A percentile compares a stretch with the other conserved stretches of the same genome.
These are phyloP conservation scores for Lepisosteus osseus DNA, from an alignment of 2,113 vertebrate species.

Conservation along the genomic window DNA sequence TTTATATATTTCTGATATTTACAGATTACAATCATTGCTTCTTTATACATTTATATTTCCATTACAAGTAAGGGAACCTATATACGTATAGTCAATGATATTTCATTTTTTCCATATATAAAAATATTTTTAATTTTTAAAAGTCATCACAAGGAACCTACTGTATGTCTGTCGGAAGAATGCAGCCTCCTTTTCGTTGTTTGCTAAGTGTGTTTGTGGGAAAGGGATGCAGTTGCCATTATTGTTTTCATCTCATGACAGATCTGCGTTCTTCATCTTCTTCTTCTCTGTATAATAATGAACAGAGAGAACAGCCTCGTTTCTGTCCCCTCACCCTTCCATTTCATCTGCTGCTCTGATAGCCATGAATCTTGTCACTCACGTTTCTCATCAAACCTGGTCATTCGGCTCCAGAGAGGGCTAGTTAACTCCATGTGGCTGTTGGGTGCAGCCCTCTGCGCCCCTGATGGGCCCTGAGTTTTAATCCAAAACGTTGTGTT, in stretches of 20 bases:
- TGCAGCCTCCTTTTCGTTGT: constrained; percentile 10
- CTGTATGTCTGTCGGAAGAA: constrained; percentile 4
- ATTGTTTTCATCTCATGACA: constrained; percentile 30
- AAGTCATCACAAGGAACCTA: background rate
- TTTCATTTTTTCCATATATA: background rate
- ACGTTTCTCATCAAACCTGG: constrained; percentile 70
- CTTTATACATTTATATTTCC: constrained; percentile 1
- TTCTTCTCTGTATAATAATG: constrained; percentile 51
- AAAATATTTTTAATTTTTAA: background rate
- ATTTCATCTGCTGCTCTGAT: constrained; percentile 63
- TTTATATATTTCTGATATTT: constrained; percentile 23
- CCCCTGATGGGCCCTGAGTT: no score
- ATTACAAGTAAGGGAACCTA: no score
- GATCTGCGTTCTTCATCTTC: constrained; percentile 46
- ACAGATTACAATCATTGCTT: constrained; percentile 17
- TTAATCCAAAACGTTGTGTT: no score
- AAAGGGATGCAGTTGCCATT: background rate
- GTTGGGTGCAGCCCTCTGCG: constrained; percentile 42
- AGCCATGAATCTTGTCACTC: constrained; percentile 75
- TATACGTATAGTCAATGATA: background rate
- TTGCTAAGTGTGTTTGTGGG: background rate
- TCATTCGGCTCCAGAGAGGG: constrained; percentile 38
- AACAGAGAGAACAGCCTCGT: constrained; percentile 26
- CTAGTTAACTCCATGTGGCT: constrained; percentile 39
- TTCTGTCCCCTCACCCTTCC: constrained; percentile 45